Evolutionary conservation across 1,140 invertebrate species (phyloP), one percentile per base, ranked within the genome.

Genomic region (Zaprionus vittiger): DNA sequence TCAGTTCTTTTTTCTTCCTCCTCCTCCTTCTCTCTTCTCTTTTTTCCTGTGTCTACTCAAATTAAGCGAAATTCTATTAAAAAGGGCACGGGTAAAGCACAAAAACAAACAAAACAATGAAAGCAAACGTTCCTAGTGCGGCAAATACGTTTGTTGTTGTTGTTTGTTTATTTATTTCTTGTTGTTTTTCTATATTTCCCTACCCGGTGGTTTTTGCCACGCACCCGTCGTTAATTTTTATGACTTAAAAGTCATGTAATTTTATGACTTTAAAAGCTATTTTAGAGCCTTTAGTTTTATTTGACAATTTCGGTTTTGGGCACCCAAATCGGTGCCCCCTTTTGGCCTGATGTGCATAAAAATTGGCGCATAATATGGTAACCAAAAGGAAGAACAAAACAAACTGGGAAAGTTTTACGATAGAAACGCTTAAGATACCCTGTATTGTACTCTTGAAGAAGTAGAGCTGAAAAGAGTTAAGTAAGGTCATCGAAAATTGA

Each of bases 11-110:
- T 41, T 17, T 61, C 57, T 55, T 14, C 28, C 37, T 28, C 7
- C 2, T 44, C 20, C 20, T 71, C 63, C 56, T 64, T 4, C 15
- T 14, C 15, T 37, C 74, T 37, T 11, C 22, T 44, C 24, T 56
- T 38, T 41, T 57, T 59, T 41, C 72, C 20, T 56, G 20, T 69
- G 61, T 47, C 52, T 74, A 77, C 86, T 80, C 79, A 90, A 90
- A 90, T 90, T 90, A 90, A 90, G 86, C 85, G 86, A 89, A 89
- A 90, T 90, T 90, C 85, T 90, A 89, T 90, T 90, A 89, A 90
- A 90, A 89, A 77, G 69, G 68, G 70, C 68, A 69, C 63, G 38
- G 60, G 71, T 59, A 44, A 80, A 71, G 61, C 28, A 47, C n/a
- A n/a, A 47, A 47, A 17, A 68, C 69, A 90, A 89, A 84, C 78